Evolutionary conservation across 1,140 invertebrate genomes (phyloP).

Genomic region (Stenopsyche tienmushanensis): DNA sequence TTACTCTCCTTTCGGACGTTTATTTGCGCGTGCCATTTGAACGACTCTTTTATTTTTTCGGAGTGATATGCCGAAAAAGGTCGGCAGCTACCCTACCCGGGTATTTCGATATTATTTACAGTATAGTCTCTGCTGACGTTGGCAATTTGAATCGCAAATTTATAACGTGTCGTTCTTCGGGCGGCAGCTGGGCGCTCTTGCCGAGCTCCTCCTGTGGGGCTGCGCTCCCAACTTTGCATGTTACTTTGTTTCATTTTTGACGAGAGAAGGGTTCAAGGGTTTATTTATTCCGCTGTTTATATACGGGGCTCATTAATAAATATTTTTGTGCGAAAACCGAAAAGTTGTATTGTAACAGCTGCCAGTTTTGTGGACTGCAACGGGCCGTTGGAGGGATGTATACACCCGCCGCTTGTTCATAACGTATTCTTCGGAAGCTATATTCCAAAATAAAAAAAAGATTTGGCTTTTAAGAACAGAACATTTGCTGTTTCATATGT

Average conservation of each 20-base stretch:
- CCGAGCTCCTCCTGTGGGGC: background rate
- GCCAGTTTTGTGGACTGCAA: too few species aligned
- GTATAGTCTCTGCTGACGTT: background rate
- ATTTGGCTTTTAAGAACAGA: too few species aligned
- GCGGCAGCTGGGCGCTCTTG: conserved; percentile 12
- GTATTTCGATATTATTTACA: conserved; percentile 13
- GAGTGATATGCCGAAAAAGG: background rate
- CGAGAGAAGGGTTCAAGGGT: conserved; percentile 21
- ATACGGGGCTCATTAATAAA: conserved; percentile 22
- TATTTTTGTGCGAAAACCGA: too few species aligned
- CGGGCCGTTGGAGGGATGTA: background rate
- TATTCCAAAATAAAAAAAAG: too few species aligned
- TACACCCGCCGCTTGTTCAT: too few species aligned
- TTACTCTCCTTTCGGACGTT: too few species aligned
- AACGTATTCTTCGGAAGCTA: too few species aligned
- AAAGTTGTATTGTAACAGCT: background rate
- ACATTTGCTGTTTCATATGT: too few species aligned
- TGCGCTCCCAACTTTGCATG: conserved; percentile 25
- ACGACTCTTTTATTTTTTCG: too few species aligned
- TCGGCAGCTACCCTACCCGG: background rate
- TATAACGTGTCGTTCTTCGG: conserved; percentile 27
- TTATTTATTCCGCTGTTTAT: conserved; percentile 16
- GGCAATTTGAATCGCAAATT: conserved; percentile 41
- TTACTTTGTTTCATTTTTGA: conserved; percentile 25
- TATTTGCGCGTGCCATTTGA: too few species aligned